phyloP scores from a whole-genome alignment of 2,888 invertebrate species.

The Eupithecia subfuscata region DNA sequence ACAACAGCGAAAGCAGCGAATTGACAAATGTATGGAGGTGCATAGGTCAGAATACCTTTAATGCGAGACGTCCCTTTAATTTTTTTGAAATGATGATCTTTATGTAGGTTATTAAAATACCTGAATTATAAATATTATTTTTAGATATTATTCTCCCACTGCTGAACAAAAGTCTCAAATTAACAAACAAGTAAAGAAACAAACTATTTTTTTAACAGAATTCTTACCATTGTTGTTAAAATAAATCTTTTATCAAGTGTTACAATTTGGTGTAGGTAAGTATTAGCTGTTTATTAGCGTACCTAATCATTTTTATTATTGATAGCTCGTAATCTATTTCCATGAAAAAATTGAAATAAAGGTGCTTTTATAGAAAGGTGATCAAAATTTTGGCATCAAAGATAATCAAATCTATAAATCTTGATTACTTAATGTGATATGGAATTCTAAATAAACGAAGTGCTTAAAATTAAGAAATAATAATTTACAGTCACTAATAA shows the following conservation, averaged over 20 bases:
- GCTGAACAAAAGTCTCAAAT: neutral
- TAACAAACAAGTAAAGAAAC: neutral
- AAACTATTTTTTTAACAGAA: neutral
- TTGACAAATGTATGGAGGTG: conserved; percentile 62
- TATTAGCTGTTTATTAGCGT: neutral
- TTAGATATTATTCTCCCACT: neutral
- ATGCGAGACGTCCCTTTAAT: conserved; percentile 20
- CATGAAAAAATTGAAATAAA: neutral
- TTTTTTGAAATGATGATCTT: neutral
- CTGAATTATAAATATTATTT: neutral
- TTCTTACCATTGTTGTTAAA: neutral
- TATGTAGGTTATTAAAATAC: neutral
- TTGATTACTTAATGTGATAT: neutral
- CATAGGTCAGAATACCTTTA: conserved; percentile 49
- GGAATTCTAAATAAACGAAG: neutral
- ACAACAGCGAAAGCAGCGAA: conserved; percentile 67
- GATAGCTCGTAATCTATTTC: neutral
- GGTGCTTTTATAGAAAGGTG: neutral
- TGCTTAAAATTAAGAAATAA: no score
- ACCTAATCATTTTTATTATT: no score
- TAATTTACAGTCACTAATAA: neutral
- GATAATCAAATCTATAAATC: neutral
- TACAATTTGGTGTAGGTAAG: neutral
- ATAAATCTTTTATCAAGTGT: no score
- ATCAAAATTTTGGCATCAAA: neutral